These are phyloP conservation scores for Periplaneta americana DNA, from an alignment of 1,140 invertebrate genomes.

Conservation along the genomic window DNA sequence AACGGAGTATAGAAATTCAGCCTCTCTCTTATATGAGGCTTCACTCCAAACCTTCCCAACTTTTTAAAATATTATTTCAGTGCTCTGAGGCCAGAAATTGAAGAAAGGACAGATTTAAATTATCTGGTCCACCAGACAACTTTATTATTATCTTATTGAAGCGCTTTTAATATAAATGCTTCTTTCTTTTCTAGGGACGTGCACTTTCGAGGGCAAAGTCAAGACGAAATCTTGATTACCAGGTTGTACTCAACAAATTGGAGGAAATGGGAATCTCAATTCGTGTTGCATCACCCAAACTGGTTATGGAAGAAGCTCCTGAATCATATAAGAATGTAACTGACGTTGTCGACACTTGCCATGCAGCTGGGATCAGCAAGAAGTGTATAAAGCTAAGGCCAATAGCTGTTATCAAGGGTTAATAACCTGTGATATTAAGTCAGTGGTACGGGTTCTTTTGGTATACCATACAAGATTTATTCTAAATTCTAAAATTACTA, in stretches of 20 bases:
- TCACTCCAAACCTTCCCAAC: no score
- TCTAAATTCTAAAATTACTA: no score
- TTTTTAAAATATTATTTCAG: no score
- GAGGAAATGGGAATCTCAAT: slow-evolving; percentile 93
- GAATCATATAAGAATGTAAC: slow-evolving; percentile 99
- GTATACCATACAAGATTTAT: no score
- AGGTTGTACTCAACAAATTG: slow-evolving; percentile 81
- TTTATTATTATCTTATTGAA: no score
- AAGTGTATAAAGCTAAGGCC: slow-evolving; percentile 97
- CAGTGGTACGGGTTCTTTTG: neutral
- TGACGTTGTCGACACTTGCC: slow-evolving; percentile 98
- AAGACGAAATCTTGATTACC: slow-evolving; percentile 90
- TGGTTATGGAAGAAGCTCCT: slow-evolving; percentile 99
- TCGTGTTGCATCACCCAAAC: slow-evolving; percentile 95
- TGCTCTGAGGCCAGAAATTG: no score
- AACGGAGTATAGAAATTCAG: no score
- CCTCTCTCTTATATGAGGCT: no score
- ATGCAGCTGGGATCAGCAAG: slow-evolving; percentile 94
- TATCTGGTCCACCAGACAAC: no score
- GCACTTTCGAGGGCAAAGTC: slow-evolving; percentile 97
- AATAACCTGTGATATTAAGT: slow-evolving; percentile 29
- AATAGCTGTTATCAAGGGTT: slow-evolving; percentile 99
- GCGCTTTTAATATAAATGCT: no score
- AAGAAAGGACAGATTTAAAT: no score
- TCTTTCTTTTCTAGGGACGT: slow-evolving; percentile 67